Evolutionary conservation across 2,797 vertebrate genomes (phyloP).

Genomic region (Sebastes glaucus): DNA sequence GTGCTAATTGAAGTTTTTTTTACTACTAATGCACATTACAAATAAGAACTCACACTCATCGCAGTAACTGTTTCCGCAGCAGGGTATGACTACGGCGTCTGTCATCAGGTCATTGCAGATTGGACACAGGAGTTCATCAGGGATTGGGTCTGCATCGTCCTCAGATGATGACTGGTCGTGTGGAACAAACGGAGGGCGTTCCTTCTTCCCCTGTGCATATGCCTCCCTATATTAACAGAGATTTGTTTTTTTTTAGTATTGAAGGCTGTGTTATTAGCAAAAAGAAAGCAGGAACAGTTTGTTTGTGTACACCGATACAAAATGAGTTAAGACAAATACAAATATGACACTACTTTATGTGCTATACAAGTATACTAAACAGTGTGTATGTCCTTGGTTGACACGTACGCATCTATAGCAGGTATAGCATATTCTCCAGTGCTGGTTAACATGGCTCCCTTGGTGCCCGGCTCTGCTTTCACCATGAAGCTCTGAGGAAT

Average conservation of each 20-base stretch:
- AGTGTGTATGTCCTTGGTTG: not conserved
- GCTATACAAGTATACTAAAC: not conserved
- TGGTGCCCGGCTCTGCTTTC: constrained; percentile 96
- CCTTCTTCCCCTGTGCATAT: constrained; percentile 98
- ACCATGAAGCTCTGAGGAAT: constrained; percentile 99
- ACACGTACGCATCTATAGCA: constrained; percentile 95
- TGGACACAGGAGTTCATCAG: constrained; percentile 95
- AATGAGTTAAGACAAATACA: not conserved
- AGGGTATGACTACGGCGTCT: constrained; percentile 96
- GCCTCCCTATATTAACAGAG: constrained; percentile 85
- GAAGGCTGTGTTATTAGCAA: not conserved
- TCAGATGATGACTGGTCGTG: constrained; percentile 94
- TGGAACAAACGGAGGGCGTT: constrained; percentile 96
- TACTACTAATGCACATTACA: not conserved
- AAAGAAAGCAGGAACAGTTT: not conserved
- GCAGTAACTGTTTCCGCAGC: constrained; percentile 99
- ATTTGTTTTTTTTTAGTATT: not conserved
- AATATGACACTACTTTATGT: not conserved
- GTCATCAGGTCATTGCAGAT: constrained; percentile 99
- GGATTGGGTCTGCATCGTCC: constrained; percentile 94
- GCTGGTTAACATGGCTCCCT: constrained; percentile 98
- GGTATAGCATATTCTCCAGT: constrained; percentile 98
- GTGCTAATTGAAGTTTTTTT: too few relatives aligned
- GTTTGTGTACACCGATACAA: not conserved
- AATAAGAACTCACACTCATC: constrained; percentile 89